These are phyloP conservation scores for Acipenser transmontanus DNA, from an alignment of 2,797 vertebrate species.

Conservation along the genomic window DNA sequence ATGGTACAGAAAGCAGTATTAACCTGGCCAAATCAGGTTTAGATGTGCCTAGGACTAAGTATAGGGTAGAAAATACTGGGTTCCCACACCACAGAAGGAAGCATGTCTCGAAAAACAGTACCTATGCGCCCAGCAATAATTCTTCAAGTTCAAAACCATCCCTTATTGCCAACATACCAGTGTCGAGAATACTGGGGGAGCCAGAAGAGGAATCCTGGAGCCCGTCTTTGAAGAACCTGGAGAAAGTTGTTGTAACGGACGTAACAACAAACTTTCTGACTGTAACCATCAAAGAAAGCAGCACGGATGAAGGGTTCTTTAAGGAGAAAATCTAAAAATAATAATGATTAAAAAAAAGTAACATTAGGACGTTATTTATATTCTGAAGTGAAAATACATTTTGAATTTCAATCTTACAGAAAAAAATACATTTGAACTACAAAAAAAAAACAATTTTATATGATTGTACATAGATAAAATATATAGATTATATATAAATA, in stretches of 20 bases:
- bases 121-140: slow-evolving; percentile 44
- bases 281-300: slow-evolving; percentile 97
- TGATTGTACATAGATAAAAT: slow-evolving; percentile 44
- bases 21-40: slow-evolving; percentile 30
- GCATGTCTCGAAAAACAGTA: slow-evolving; percentile 52
- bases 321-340: slow-evolving; percentile 70
- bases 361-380: not conserved
- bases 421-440: not conserved
- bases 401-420: slow-evolving; percentile 18
- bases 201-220: slow-evolving; percentile 79
- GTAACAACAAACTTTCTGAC: slow-evolving; percentile 96
- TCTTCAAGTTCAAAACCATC: slow-evolving; percentile 55
- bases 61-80: slow-evolving; percentile 57
- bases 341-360: slow-evolving; percentile 5
- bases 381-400: not conserved
- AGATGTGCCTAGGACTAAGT: slow-evolving; percentile 61
- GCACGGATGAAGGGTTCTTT: slow-evolving; percentile 93
- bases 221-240: slow-evolving; percentile 75
- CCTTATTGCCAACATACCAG: slow-evolving; percentile 82
- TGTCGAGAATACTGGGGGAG: slow-evolving; percentile 71
- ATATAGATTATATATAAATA: slow-evolving; percentile 22
- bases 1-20: slow-evolving; percentile 29
- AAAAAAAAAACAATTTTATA: slow-evolving; percentile 30
- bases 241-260: slow-evolving; percentile 90
- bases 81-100: slow-evolving; percentile 61